Evolutionary conservation across 2,888 invertebrate genomes (phyloP).

Genomic region (Caradrina kadenii): DNA sequence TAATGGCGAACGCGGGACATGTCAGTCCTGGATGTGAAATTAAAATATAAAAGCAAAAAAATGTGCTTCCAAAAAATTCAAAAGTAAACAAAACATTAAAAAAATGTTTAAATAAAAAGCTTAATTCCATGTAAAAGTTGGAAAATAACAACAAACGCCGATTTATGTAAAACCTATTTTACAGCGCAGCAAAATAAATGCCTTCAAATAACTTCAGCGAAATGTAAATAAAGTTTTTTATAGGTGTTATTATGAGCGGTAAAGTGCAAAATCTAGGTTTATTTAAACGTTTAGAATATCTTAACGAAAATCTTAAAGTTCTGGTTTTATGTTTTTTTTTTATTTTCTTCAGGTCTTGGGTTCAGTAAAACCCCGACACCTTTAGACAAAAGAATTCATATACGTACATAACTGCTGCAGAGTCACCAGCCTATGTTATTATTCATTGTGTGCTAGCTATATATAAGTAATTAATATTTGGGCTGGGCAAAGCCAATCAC

Average conservation of each 20-base stretch:
- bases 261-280: slow-evolving; percentile 49
- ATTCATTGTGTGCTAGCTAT: too few species aligned
- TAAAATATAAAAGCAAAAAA: slow-evolving; percentile 21
- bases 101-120: background rate
- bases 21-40: slow-evolving; percentile 4
- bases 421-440: too few species aligned
- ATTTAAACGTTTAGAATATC: slow-evolving; percentile 35
- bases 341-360: slow-evolving; percentile 8
- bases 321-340: slow-evolving; percentile 14
- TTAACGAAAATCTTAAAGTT: slow-evolving; percentile 31
- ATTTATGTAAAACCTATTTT: slow-evolving; percentile 13
- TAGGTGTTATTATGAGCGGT: slow-evolving; percentile 49
- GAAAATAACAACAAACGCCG: background rate
- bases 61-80: too few species aligned
- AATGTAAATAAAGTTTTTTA: slow-evolving; percentile 44
- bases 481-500: too few species aligned
- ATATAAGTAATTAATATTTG: too few species aligned
- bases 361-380: background rate
- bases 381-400: background rate
- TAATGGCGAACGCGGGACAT: slow-evolving; percentile 41
- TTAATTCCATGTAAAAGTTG: background rate
- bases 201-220: slow-evolving; percentile 28
- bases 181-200: slow-evolving; percentile 21
- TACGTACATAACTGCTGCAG: background rate
- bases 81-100: background rate